Evolutionary conservation across 2,797 vertebrate genomes (phyloP).

Genomic region (Catamblyrhynchus diadema): DNA sequence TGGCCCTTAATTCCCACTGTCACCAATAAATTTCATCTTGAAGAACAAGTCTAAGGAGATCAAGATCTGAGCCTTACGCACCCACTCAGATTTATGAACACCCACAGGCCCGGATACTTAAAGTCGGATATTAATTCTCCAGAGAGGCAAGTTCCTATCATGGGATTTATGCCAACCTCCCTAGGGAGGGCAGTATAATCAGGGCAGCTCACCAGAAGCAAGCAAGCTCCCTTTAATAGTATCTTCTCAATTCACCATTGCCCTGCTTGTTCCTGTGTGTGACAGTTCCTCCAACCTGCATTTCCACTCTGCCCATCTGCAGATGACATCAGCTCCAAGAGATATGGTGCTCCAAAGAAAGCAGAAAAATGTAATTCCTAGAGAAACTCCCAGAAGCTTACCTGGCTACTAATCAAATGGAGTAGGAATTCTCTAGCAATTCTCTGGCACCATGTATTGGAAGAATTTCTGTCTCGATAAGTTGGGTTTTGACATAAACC

Average conservation of each 20-base stretch:
- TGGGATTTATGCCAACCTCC: neutral
- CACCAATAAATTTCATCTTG: neutral
- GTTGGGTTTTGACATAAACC: conserved; percentile 31
- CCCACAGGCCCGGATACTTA: neutral
- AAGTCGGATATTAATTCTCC: neutral
- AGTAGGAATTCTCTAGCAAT: neutral
- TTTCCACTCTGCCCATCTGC: neutral
- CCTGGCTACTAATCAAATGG: conserved; percentile 2
- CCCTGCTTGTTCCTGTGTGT: neutral
- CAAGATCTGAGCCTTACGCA: neutral
- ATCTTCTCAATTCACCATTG: neutral
- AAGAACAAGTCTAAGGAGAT: neutral
- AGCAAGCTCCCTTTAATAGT: neutral
- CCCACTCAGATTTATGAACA: neutral
- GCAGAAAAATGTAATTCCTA: neutral
- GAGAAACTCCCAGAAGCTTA: neutral
- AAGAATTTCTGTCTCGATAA: neutral
- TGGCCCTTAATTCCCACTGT: neutral
- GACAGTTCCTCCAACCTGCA: neutral
- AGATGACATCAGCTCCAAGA: neutral
- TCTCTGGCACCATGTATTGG: neutral
- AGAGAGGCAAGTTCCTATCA: neutral
- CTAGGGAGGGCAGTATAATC: neutral
- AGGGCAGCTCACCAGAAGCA: neutral
- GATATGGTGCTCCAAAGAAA: neutral